Conservation (phyloP, 1,140 invertebrate species). For the Anadara kagoshimensis region DNA sequence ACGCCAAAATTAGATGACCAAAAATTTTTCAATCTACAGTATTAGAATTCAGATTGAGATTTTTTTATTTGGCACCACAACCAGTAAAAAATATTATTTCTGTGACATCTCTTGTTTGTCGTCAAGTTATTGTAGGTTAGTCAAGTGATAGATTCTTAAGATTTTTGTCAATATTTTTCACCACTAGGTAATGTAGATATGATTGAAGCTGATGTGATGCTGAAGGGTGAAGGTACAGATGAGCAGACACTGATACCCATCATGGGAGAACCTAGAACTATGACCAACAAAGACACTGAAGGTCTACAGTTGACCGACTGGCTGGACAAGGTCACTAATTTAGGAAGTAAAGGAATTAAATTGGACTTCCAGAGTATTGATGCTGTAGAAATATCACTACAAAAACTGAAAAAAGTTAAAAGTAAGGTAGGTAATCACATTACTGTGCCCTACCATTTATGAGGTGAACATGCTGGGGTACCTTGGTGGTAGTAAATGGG, state of each 20-base stretch:
- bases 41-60: no score
- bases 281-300: conserved; percentile 82
- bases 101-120: no score
- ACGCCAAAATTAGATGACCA: no score
- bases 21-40: no score
- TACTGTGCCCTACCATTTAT: no score
- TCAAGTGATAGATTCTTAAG: neutral
- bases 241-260: conserved; percentile 79
- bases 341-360: conserved; percentile 84
- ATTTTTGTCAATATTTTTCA: neutral
- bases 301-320: conserved; percentile 79
- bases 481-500: no score
- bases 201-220: conserved; percentile 89
- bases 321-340: conserved; percentile 78
- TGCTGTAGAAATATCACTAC: conserved; percentile 81
- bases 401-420: conserved; percentile 75
- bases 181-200: conserved; percentile 81
- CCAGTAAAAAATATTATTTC: no score
- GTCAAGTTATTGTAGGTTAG: neutral
- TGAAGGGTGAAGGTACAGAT: conserved; percentile 79
- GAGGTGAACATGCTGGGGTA: no score
- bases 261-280: conserved; percentile 89
- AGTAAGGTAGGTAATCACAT: conserved; percentile 67
- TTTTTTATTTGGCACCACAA: no score
- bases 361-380: conserved; percentile 90